A percentile compares a stretch with the other conserved stretches of the same genome.
phyloP scores from a whole-genome alignment of 2,888 invertebrate species.

The Drosophila diplacantha region DNA sequence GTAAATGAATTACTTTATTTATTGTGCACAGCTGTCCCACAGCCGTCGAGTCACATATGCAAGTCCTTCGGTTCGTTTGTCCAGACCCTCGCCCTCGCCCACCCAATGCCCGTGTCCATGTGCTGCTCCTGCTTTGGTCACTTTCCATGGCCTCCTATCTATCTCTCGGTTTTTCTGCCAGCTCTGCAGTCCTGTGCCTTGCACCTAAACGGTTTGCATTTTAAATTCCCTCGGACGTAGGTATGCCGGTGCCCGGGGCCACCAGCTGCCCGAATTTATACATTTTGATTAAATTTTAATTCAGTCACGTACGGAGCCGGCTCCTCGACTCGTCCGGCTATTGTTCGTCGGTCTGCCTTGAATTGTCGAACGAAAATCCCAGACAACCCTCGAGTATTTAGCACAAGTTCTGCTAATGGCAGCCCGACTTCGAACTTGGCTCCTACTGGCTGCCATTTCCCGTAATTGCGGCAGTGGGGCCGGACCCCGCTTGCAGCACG shows the following conservation, averaged over 20 bases:
- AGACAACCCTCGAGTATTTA: constrained; percentile 57
- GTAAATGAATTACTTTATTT: constrained; percentile 72
- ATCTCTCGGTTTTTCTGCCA: constrained; percentile 16
- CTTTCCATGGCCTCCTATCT: not conserved
- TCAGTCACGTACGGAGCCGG: constrained; percentile 70
- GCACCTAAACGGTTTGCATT: constrained; percentile 54
- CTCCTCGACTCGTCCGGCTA: constrained; percentile 27
- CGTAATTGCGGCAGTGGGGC: constrained; percentile 37
- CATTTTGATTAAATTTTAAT: constrained; percentile 73
- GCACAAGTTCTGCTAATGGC: constrained; percentile 65
- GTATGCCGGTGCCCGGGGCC: constrained; percentile 3
- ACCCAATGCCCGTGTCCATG: not conserved
- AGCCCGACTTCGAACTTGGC: constrained; percentile 30
- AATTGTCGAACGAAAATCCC: constrained; percentile 44
- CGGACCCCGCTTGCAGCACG: constrained; percentile 25
- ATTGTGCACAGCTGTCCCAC: constrained; percentile 62
- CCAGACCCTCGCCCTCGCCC: constrained; percentile 5
- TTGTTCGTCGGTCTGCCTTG: constrained; percentile 40
- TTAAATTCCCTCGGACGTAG: constrained; percentile 39
- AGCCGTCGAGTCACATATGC: constrained; percentile 43
- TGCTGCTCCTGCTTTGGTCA: not conserved
- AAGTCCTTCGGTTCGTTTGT: constrained; percentile 42
- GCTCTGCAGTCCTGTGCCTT: constrained; percentile 37
- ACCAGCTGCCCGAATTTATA: constrained; percentile 59
- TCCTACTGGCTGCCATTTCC: constrained; percentile 30